These are phyloP conservation scores for Nemoura dubitans DNA, from an alignment of 2,888 invertebrate species.

Conservation along the genomic window DNA sequence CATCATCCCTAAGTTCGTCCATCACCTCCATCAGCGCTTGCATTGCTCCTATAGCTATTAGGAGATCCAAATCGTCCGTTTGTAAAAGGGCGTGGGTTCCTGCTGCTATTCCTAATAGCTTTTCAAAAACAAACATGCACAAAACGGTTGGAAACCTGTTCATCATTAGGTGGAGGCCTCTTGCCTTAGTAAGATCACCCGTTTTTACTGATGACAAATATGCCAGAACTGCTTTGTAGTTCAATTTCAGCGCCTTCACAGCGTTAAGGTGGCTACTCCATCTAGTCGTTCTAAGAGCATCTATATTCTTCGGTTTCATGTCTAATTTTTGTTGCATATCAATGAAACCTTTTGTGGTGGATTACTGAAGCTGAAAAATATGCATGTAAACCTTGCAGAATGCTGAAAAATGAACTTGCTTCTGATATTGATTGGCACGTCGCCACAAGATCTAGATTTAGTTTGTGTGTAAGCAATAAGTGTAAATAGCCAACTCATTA, in stretches of 20 bases:
- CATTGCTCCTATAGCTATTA: slow-evolving; percentile 4
- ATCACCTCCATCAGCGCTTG: not conserved
- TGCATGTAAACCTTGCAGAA: slow-evolving; percentile 16
- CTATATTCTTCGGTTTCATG: slow-evolving; percentile 22
- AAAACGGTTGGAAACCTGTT: slow-evolving; percentile 8
- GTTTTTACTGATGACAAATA: not conserved
- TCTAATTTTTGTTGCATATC: not conserved
- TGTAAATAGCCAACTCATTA: slow-evolving; percentile 14
- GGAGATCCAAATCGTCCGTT: not conserved
- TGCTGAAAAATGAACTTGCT: slow-evolving; percentile 3
- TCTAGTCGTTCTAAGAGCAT: slow-evolving; percentile 19
- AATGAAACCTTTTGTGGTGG: slow-evolving; percentile 23
- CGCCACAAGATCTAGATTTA: slow-evolving; percentile 20
- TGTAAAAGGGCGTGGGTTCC: slow-evolving; percentile 13
- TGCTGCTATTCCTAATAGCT: slow-evolving; percentile 1
- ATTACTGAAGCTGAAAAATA: slow-evolving; percentile 17
- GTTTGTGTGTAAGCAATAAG: slow-evolving; percentile 22
- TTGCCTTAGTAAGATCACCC: not conserved
- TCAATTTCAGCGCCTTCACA: slow-evolving; percentile 18
- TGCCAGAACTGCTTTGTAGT: slow-evolving; percentile 22
- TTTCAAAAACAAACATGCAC: slow-evolving; percentile 27
- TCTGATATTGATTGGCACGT: slow-evolving; percentile 18
- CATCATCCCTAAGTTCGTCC: slow-evolving; percentile 13
- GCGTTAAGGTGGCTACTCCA: slow-evolving; percentile 20
- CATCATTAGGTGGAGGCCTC: slow-evolving; percentile 15